Evolutionary conservation across 37 sponge, comb jelly and placozoan genomes (phyloP).

Genomic region (Cladorhizidae sp.): DNA sequence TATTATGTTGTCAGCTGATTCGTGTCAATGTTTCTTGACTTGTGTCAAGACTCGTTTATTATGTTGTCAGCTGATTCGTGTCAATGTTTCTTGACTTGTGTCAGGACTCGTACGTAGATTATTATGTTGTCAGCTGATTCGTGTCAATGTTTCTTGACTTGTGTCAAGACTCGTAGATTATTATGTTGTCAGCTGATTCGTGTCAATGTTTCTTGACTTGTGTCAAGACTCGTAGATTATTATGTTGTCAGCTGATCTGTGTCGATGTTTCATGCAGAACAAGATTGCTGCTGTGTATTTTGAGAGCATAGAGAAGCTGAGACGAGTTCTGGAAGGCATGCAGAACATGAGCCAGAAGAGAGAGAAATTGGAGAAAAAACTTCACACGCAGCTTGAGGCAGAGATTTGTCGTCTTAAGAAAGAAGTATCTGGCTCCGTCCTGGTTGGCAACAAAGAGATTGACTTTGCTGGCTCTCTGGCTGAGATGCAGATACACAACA

Average conservation of each 20-base stretch:
- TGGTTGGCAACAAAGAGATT: neutral
- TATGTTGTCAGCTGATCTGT: neutral
- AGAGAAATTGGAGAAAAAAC: constrained; percentile 62
- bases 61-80: too few species aligned
- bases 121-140: too few species aligned
- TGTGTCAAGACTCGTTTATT: too few species aligned
- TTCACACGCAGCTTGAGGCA: constrained; percentile 39
- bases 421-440: neutral
- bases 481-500: neutral
- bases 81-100: too few species aligned
- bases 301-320: constrained; percentile 65
- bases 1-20: too few species aligned
- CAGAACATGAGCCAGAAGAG: constrained; percentile 50
- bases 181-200: too few species aligned
- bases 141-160: too few species aligned
- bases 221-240: too few species aligned
- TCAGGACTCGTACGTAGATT: too few species aligned
- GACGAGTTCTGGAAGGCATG: constrained; percentile 36
- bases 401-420: constrained; percentile 19
- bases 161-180: too few species aligned
- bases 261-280: neutral
- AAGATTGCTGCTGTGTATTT: constrained; percentile 37
- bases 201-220: too few species aligned
- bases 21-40: too few species aligned
- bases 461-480: neutral